Percentiles rank a stretch among this genome's conserved stretches.
phyloP scores from a whole-genome alignment of 2,888 invertebrate species.

The Pogonocherus hispidulus region DNA sequence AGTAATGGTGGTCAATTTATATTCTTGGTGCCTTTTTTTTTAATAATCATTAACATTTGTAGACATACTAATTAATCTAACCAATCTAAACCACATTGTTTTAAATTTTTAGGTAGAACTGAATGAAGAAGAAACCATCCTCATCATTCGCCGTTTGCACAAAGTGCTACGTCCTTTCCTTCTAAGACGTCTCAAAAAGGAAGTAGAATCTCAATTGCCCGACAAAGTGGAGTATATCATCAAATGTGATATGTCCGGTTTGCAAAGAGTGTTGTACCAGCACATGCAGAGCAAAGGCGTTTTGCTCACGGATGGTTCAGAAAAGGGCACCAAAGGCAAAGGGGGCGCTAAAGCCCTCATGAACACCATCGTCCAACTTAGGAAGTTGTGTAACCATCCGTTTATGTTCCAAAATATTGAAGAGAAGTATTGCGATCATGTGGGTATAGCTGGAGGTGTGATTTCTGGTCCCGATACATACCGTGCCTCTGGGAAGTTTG shows the following conservation, averaged over 20 bases:
- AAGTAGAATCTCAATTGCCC: slow-evolving; percentile 98
- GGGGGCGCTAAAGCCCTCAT: slow-evolving; percentile 97
- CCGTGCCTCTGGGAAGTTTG: slow-evolving; percentile 97
- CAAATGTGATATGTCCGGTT: slow-evolving; percentile 98
- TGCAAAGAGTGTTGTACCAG: slow-evolving; percentile 94
- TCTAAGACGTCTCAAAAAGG: slow-evolving; percentile 96
- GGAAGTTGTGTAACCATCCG: slow-evolving; percentile 99
- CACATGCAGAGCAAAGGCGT: slow-evolving; percentile 99
- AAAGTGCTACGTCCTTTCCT: slow-evolving; percentile 98
- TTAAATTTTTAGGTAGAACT: slow-evolving; percentile 83
- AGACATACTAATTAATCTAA: too few species aligned
- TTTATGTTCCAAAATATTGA: slow-evolving; percentile 99
- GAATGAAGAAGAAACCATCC: slow-evolving; percentile 99
- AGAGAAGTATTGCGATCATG: slow-evolving; percentile 94
- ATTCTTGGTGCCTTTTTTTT: too few species aligned
- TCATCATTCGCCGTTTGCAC: slow-evolving; percentile 99
- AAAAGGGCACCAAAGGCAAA: slow-evolving; percentile 91
- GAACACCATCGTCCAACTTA: slow-evolving; percentile 98
- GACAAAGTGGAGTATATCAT: slow-evolving; percentile 99
- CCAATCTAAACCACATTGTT: neutral
- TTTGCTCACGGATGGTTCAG: slow-evolving; percentile 94
- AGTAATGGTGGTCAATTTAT: too few species aligned
- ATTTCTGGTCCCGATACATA: slow-evolving; percentile 92
- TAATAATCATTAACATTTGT: too few species aligned
- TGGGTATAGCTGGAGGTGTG: slow-evolving; percentile 82